Evolutionary conservation across 2,113 vertebrate genomes (phyloP).

Genomic region (Epinephelus cyanopodus): DNA sequence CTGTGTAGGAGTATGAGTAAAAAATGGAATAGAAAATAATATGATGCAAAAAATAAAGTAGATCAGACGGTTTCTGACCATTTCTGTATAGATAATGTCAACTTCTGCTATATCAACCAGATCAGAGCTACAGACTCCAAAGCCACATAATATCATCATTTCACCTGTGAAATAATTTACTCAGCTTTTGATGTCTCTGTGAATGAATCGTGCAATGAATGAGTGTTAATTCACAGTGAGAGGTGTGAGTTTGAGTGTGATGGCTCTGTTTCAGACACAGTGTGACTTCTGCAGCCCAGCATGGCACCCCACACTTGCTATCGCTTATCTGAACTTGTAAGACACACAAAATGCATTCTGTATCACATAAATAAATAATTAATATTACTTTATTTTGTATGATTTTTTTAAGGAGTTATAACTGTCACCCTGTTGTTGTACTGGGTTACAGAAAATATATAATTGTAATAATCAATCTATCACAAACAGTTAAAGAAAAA

Average conservation of each 20-base stretch:
- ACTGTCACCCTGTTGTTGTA: not conserved
- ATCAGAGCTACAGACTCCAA: not conserved
- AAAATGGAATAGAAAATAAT: not conserved
- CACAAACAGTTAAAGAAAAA: not conserved
- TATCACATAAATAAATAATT: not conserved
- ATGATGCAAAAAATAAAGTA: not conserved
- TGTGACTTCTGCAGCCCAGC: not conserved
- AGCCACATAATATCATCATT: not conserved
- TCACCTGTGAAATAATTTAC: not conserved
- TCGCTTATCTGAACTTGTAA: not conserved
- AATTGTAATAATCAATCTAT: not conserved
- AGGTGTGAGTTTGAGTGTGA: not conserved
- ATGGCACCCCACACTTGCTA: not conserved
- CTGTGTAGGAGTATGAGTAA: not conserved
- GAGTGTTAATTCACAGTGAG: slow-evolving; percentile 6
- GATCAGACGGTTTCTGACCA: not conserved
- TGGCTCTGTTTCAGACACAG: not conserved
- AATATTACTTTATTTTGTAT: not conserved
- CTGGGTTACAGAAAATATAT: not conserved
- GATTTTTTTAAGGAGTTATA: not conserved
- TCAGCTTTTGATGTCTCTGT: slow-evolving; percentile 1
- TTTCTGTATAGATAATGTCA: not conserved
- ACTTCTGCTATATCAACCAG: not conserved
- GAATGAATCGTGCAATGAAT: not conserved
- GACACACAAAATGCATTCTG: not conserved